Evolutionary conservation across 2,797 vertebrate species (phyloP), one percentile per base, ranked within the genome.

Genomic region (Centroberyx gerrardi): DNA sequence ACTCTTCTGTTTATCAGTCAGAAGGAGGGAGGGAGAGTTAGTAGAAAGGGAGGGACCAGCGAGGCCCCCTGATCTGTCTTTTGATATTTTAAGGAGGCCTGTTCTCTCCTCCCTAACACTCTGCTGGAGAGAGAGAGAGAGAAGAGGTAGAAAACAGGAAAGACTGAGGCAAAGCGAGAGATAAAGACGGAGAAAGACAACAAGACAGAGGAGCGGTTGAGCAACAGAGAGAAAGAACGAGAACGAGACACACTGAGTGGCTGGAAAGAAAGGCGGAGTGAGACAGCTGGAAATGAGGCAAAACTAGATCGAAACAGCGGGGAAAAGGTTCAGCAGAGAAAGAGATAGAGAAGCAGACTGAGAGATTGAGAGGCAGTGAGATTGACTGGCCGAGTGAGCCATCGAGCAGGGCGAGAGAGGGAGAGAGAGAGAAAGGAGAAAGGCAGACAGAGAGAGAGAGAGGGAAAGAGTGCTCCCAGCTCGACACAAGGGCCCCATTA

Each of bases 401-500:
- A 93, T 91, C 83, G 92, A 91, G 88, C 86, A 69, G 84, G 18
- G 13, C 91, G 31, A 59, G 54, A 29, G 36, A 7, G 36, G 18
- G 13, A 91, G 31, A 59, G 54, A 29, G 36, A 7, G 36, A 22
- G 22, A 62, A 65, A 51, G 71, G 63, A 58, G 62, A 67, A 76
- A 69, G 59, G 72, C 66, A 72, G 71, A 62, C 65, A 81, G 87
- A 88, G 76, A 90, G 89, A 91, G 87, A 91, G 88, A 76, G 90
- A 88, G 67, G 59, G 89, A 88, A 85, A 89, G 91, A 93, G 92
- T 88, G 93, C 90, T 96, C 95, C 96, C 93, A 94, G 94, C 96
- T 95, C 96, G 94, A 96, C 96, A 97, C 96, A 97, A 97, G 97
- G 97, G 97, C 97, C 96, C 97, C 96, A 97, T 98, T 98, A 99